Conservation (phyloP, 2,113 vertebrate genomes). For the Neodontobutis hainanensis region DNA sequence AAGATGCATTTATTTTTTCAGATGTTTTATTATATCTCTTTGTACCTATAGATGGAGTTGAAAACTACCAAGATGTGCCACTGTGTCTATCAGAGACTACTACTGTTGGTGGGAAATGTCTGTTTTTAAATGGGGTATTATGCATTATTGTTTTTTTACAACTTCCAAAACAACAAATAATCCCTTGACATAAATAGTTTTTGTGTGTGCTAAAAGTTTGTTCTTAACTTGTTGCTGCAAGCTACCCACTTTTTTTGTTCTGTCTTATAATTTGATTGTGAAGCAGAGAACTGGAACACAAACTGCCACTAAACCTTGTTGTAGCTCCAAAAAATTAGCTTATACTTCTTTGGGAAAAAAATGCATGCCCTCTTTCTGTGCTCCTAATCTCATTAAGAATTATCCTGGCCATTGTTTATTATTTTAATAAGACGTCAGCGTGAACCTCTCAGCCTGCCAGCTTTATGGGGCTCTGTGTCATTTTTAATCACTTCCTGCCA, state of each 20-base stretch:
- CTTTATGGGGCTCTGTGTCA: conserved; percentile 45
- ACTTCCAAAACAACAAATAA: no score
- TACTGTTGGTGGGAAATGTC: no score
- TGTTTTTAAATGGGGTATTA: no score
- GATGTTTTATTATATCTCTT: no score
- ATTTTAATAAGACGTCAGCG: conserved; percentile 48
- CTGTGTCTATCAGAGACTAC: no score
- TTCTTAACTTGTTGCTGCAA: neutral
- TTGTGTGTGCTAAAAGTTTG: no score
- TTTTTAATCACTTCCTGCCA: conserved; percentile 47
- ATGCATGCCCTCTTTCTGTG: conserved; percentile 26
- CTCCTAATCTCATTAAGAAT: conserved; percentile 51
- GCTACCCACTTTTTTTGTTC: neutral
- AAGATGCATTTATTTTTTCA: neutral
- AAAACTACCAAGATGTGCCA: no score
- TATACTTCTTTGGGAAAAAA: conserved; percentile 29
- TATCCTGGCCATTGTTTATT: conserved; percentile 38
- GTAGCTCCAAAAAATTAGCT: conserved; percentile 24
- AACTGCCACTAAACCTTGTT: conserved; percentile 14
- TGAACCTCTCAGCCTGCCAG: conserved; percentile 21
- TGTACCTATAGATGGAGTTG: no score
- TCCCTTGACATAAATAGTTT: no score
- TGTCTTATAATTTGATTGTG: neutral
- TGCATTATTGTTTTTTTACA: no score
- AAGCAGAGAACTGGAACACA: conserved; percentile 7